Base-by-base conservation (phyloP, 2,888 invertebrate genomes). In the Luperina nickerlii region DNA sequence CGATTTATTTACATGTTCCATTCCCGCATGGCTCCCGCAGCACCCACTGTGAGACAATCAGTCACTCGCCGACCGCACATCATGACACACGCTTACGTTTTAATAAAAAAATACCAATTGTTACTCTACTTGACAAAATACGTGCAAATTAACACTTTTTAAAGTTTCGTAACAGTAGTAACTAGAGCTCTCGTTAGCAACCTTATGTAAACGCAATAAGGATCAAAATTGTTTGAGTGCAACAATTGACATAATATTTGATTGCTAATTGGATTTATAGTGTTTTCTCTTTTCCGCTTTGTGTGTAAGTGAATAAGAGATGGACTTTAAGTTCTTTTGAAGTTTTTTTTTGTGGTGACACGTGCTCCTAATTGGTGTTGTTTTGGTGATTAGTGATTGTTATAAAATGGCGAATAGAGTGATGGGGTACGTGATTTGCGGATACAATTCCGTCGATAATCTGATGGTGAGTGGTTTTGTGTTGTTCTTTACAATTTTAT, bases 401-500 rank as follows among this genome's bases (percentile, higher is more conserved):
- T 82, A 65, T n/a, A 82, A 86, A 65, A 97, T 97, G 97, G 96
- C 97, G 81, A 97, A 96, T 89, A 93, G 94, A 86, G 95, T 97
- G 91, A 95, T 97, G 95, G 97, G 97, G 88, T 97, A 97, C 89
- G 97, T 97, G 81, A 97, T 97, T 90, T 97, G 97, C 94, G 97
- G 97, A 85, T 97, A 97, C 90, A 97, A 97, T 90, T 97, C 97
- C 77, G 97, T 97, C 88, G 97, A 97, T 91, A 97, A 97, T 94
- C 90, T 97, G 66, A 90, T 97, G 97, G 97, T 97, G 92, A 97
- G 96, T 88, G 71, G 38, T 60, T 70, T 70, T 75, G 62, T 72
- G 38, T 84, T 72, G 51, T 45, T 66, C 48, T 48, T 32, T 54
- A 65, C 73, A 68, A 89, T 27, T 27, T 32, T 8, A 63, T 79